These are phyloP conservation scores for Pediacus dermestoides DNA, from an alignment of 2,888 invertebrate species.

Conservation along the genomic window DNA sequence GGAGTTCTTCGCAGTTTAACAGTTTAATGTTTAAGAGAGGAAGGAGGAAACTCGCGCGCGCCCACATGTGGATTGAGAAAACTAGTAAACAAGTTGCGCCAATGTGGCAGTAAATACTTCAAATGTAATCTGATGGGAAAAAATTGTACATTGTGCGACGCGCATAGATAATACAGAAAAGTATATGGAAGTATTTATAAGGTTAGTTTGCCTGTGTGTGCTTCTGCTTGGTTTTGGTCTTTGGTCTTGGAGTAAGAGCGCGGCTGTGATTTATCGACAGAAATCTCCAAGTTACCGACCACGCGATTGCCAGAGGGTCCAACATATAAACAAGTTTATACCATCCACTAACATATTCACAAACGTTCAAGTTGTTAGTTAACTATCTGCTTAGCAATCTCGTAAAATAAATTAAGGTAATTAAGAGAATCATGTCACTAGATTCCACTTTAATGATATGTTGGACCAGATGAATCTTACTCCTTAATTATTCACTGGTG, in stretches of 20 bases:
- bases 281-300: constrained; percentile 25
- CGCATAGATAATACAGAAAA: constrained; percentile 30
- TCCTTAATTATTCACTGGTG: constrained; percentile 37
- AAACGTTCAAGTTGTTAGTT: constrained; percentile 43
- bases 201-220: too few species aligned
- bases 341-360: constrained; percentile 42
- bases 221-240: constrained; percentile 1
- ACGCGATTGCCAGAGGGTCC: constrained; percentile 28
- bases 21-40: neutral
- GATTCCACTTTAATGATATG: constrained; percentile 50
- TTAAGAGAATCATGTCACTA: constrained; percentile 52
- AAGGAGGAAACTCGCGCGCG: constrained; percentile 4
- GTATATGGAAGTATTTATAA: too few species aligned
- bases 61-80: constrained; percentile 15
- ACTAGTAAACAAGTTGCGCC: constrained; percentile 18
- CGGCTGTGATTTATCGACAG: constrained; percentile 28
- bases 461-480: constrained; percentile 43
- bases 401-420: constrained; percentile 51
- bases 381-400: constrained; percentile 45
- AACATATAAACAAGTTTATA: constrained; percentile 42
- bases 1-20: constrained; percentile 2
- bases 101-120: constrained; percentile 31
- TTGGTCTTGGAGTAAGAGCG: constrained; percentile 17
- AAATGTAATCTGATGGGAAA: constrained; percentile 30
- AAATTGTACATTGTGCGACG: constrained; percentile 20